phyloP scores from a whole-genome alignment of 2,888 invertebrate genomes.

The Lepidocyrtinus sp. region DNA sequence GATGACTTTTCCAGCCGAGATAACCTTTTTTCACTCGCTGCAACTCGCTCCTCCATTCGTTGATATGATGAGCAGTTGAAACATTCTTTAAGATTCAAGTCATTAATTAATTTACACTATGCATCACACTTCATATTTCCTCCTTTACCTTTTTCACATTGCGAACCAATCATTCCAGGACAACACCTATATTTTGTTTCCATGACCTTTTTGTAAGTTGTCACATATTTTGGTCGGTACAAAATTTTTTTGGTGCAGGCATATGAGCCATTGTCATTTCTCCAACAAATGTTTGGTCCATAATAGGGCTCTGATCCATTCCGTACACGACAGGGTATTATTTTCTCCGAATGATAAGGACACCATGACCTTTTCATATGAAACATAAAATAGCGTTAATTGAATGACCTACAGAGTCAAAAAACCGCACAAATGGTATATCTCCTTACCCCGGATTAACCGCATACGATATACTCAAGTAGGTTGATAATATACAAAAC shows the following conservation, averaged over 20 bases:
- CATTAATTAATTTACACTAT: not conserved
- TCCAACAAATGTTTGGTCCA: constrained; percentile 67
- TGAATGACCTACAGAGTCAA: no score
- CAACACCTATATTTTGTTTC: constrained; percentile 70
- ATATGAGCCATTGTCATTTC: constrained; percentile 61
- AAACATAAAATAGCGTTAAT: no score
- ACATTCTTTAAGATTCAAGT: constrained; percentile 69
- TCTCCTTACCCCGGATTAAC: no score
- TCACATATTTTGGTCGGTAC: constrained; percentile 66
- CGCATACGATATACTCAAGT: no score
- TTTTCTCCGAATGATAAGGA: constrained; percentile 63
- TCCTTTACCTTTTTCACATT: constrained; percentile 61
- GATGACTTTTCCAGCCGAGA: constrained; percentile 36
- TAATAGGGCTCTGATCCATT: constrained; percentile 68
- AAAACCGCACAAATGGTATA: no score
- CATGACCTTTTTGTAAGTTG: constrained; percentile 68
- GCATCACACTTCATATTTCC: not conserved
- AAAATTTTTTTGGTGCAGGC: constrained; percentile 66
- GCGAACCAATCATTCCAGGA: constrained; percentile 65
- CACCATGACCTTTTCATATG: constrained; percentile 69
- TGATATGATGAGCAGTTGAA: constrained; percentile 70
- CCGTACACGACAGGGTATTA: constrained; percentile 63
- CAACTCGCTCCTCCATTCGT: constrained; percentile 62
- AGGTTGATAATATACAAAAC: no score
- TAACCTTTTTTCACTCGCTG: constrained; percentile 27